These are phyloP conservation scores for Drosophila greeni DNA, from an alignment of 2,888 invertebrate species.

Conservation along the genomic window DNA sequence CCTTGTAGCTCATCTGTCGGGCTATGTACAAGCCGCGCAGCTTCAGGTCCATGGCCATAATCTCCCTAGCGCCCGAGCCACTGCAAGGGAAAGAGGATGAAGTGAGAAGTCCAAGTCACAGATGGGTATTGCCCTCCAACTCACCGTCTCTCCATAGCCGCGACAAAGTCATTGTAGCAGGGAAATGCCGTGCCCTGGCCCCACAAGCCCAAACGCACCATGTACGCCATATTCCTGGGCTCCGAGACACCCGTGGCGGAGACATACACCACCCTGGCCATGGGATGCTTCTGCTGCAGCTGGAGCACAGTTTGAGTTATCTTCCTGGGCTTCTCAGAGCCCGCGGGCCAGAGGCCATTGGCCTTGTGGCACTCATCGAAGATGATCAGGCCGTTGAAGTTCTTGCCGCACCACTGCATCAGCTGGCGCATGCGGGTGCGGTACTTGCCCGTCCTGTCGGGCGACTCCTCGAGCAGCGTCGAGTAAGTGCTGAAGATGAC, in stretches of 20 bases:
- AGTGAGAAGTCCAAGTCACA: background rate
- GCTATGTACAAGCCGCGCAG: conserved; percentile 99
- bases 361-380: conserved; percentile 99
- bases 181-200: conserved; percentile 97
- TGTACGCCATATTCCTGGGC: conserved; percentile 99
- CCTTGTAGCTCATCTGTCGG: conserved; percentile 97
- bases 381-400: conserved; percentile 97
- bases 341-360: conserved; percentile 97
- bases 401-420: conserved; percentile 98
- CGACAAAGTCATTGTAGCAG: conserved; percentile 96
- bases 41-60: conserved; percentile 99
- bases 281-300: conserved; percentile 94
- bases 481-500: conserved; percentile 99
- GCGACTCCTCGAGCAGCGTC: conserved; percentile 97
- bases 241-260: conserved; percentile 98
- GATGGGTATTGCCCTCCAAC: conserved; percentile 18
- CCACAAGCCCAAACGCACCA: conserved; percentile 99
- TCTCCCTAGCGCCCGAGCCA: conserved; percentile 99
- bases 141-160: conserved; percentile 95
- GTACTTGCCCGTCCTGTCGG: conserved; percentile 88
- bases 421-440: conserved; percentile 97
- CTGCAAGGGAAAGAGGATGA: conserved; percentile 77
- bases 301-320: conserved; percentile 97
- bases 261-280: conserved; percentile 95
- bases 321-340: conserved; percentile 98